Evolutionary conservation across 2,888 invertebrate genomes (phyloP), one percentile per base, ranked within the genome.

Genomic region (Chrysolina americana): DNA sequence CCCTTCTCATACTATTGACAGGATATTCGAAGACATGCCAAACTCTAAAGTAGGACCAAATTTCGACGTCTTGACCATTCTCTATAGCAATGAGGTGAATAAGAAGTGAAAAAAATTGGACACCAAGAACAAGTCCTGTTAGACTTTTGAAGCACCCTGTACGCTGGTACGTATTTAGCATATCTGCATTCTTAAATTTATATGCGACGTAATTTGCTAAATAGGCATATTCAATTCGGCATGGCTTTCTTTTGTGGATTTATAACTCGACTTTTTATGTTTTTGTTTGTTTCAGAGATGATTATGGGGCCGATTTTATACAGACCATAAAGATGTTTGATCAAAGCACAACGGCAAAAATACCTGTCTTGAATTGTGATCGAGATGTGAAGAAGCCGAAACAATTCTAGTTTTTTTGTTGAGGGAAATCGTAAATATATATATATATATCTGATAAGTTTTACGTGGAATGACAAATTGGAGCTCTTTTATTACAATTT

Each of bases 201-300:
- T 65, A 23, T 10, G 23, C 65, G 17, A 65, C 65, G 47, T 47
- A 65, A 65, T 15, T 47, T 65, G 65, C 13, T 23, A 47, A 44
- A 44, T 13, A 47, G 19, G 15, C 11, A 23, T 47, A 21, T 65
- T 44, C 19, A 21, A 23, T 21, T 65, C 48, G 65, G 47, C 48
- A 41, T 19, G 41, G 41, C 15, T 47, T 19, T 23, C 47, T 44
- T 23, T 28, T n/a, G 23, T 15, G n/a, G 9, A 65, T 48, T 65
- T 47, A 65, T 65, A 19, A 47, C 21, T 23, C 17, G 2, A 19
- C 41, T 41, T 10, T 44, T 15, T 17, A 64, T 41, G 41, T 36
- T 64, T 64, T 64, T 62, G 62, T 62, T 21, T 62, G 62, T 62
- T 62, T 23, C 17, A 64, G 36, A 64, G 17, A 53, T 53, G 28